Conservation (phyloP, 1,140 invertebrate genomes). For the Philopotamus ludificatus region DNA sequence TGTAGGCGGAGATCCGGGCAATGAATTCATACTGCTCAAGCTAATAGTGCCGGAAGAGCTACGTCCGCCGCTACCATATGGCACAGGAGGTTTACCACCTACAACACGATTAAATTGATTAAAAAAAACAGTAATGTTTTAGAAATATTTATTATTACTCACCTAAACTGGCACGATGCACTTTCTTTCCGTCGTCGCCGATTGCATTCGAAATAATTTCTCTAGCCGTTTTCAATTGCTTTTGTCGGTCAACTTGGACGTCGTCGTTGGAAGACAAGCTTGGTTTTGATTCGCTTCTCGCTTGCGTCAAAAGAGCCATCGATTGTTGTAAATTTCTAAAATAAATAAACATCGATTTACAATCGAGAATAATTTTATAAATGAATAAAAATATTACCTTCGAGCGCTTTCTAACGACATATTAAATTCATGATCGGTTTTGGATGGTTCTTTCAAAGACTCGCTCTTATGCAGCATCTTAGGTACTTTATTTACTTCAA, state of each 20-base stretch:
- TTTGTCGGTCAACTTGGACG: slow-evolving; percentile 47
- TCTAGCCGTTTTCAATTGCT: slow-evolving; percentile 58
- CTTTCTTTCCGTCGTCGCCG: slow-evolving; percentile 45
- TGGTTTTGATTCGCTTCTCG: slow-evolving; percentile 47
- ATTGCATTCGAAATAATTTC: slow-evolving; percentile 61
- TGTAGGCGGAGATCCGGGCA: slow-evolving; percentile 37
- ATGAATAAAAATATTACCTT: slow-evolving; percentile 29
- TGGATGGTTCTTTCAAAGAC: slow-evolving; percentile 38
- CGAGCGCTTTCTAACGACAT: slow-evolving; percentile 39
- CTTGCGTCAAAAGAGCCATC: slow-evolving; percentile 49
- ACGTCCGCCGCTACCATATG: slow-evolving; percentile 57
- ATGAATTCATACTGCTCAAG: slow-evolving; percentile 44
- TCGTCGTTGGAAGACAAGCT: slow-evolving; percentile 45
- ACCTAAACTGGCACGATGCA: slow-evolving; percentile 40
- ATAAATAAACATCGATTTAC: slow-evolving; percentile 6
- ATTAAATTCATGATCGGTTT: slow-evolving; percentile 27
- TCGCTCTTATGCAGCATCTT: slow-evolving; percentile 38
- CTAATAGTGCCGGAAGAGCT: slow-evolving; percentile 55
- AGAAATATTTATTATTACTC: slow-evolving; percentile 3
- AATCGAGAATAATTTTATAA: slow-evolving; percentile 1
- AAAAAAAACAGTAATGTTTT: background rate
- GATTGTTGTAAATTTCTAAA: slow-evolving; percentile 51
- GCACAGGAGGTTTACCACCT: slow-evolving; percentile 59
- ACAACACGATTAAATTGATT: slow-evolving; percentile 24
- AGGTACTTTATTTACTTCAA: slow-evolving; percentile 33